Evolutionary conservation across 2,888 invertebrate genomes (phyloP).

Genomic region (Glaucopsyche alexis): DNA sequence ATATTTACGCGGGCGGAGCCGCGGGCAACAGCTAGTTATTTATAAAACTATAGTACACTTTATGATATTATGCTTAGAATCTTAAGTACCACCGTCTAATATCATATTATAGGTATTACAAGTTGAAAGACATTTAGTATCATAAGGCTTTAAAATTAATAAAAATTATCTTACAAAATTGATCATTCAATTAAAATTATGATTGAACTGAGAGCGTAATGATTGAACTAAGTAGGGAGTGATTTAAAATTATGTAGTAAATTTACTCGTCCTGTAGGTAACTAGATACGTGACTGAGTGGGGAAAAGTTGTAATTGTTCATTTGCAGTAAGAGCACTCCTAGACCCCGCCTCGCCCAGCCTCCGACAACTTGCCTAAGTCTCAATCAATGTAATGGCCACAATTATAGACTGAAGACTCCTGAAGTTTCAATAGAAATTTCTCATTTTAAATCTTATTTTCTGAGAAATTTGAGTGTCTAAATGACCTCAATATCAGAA

Average conservation of each 20-base stretch:
- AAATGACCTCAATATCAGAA: not conserved
- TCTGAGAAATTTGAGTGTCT: not conserved
- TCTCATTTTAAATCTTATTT: not conserved
- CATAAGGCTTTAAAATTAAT: too few species aligned
- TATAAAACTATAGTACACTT: too few species aligned
- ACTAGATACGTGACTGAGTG: conserved; percentile 23
- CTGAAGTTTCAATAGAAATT: not conserved
- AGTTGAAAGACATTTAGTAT: too few species aligned
- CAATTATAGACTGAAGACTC: not conserved
- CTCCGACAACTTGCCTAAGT: conserved; percentile 28
- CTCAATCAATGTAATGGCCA: conserved; percentile 25
- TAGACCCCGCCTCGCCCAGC: conserved; percentile 50
- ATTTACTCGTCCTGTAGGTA: conserved; percentile 25
- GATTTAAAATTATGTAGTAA: not conserved
- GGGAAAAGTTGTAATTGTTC: conserved; percentile 17
- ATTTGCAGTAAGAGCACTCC: conserved; percentile 33
- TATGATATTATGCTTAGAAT: too few species aligned
- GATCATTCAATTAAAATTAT: not conserved
- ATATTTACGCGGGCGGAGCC: too few species aligned
- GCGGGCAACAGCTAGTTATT: too few species aligned
- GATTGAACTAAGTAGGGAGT: not conserved
- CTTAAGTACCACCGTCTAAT: too few species aligned
- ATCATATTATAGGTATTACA: too few species aligned
- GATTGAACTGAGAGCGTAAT: not conserved
- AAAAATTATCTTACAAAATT: too few species aligned